A percentile compares a stretch with the other conserved stretches of the same genome.
phyloP scores from a whole-genome alignment of 2,888 invertebrate species.

The Brenthis ino region DNA sequence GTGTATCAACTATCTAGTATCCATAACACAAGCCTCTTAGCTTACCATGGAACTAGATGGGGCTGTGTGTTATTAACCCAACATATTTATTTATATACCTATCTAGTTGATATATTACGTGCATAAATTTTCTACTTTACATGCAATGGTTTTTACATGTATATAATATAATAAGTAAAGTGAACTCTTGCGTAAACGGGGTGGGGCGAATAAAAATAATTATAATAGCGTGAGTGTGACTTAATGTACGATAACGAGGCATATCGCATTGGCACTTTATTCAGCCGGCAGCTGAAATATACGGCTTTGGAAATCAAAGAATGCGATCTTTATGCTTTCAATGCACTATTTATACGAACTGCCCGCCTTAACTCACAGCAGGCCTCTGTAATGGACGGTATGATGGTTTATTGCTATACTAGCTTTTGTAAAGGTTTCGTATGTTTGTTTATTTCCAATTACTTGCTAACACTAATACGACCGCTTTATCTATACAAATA shows the following conservation, averaged over 20 bases:
- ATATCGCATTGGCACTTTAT: constrained; percentile 12
- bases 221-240: constrained; percentile 1
- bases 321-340: constrained; percentile 52
- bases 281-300: constrained; percentile 38
- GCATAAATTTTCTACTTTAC: not conserved
- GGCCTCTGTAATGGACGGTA: constrained; percentile 47
- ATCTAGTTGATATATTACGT: no score
- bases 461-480: no score
- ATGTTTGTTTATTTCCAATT: no score
- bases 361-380: constrained; percentile 46
- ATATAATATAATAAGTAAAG: not conserved
- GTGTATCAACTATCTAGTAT: no score
- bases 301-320: constrained; percentile 49
- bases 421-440: no score
- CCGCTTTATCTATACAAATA: no score
- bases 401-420: constrained; percentile 39
- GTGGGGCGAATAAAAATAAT: not conserved
- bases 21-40: no score
- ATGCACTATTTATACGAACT: constrained; percentile 47
- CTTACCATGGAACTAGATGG: no score
- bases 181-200: constrained; percentile 1
- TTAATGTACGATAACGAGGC: constrained; percentile 20
- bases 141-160: not conserved
- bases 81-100: no score
- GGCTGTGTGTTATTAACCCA: no score